Conservation (phyloP, 1,140 invertebrate species). For the Trichonephila clavipes region DNA sequence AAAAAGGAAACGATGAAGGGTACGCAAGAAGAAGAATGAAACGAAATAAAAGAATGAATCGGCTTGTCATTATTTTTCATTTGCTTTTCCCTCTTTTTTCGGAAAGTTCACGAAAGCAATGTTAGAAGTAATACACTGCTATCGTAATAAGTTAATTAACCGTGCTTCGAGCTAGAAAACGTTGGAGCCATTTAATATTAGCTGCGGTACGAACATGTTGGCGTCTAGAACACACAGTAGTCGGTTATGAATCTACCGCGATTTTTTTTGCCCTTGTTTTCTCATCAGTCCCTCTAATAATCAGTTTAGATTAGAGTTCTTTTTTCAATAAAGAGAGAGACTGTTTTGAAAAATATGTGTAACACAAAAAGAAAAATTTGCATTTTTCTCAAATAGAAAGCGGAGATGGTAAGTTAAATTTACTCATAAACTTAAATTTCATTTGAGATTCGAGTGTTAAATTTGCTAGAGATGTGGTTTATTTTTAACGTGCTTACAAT, state of each 20-base stretch:
- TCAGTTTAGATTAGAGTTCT: background rate
- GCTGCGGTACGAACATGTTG: constrained; percentile 14
- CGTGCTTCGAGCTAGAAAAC: constrained; percentile 8
- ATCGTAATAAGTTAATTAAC: constrained; percentile 52
- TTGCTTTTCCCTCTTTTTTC: constrained; percentile 15
- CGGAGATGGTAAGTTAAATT: background rate
- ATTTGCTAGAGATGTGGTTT: too few species aligned
- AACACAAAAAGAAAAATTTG: background rate
- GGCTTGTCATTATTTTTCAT: constrained; percentile 53
- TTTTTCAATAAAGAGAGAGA: background rate
- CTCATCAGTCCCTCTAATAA: background rate
- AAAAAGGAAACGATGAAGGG: background rate
- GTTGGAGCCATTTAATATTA: constrained; percentile 10
- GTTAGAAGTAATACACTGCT: constrained; percentile 2
- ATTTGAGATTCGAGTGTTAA: background rate
- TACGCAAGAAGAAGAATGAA: background rate
- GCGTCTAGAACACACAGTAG: background rate
- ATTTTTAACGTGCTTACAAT: too few species aligned
- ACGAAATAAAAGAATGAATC: background rate
- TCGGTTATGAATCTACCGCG: background rate
- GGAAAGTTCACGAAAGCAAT: background rate
- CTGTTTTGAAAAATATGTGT: background rate
- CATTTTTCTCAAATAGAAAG: background rate
- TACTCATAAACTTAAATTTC: too few species aligned
- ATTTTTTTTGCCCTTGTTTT: background rate